phyloP scores from a whole-genome alignment of 2,888 invertebrate genomes.

The Pelosia muscerda region DNA sequence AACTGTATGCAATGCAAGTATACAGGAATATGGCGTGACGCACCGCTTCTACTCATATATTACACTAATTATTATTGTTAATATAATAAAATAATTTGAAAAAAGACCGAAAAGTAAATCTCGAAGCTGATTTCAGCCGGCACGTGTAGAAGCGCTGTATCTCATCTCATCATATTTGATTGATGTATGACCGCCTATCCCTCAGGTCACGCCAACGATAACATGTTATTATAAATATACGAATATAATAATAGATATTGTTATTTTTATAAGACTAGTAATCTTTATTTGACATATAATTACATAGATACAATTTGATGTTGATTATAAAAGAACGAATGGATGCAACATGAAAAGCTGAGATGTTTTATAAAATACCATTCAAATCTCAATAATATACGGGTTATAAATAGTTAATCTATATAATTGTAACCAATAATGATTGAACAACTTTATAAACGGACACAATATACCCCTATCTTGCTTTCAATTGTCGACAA shows the following conservation, averaged over 20 bases:
- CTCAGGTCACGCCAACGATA: conserved; percentile 63
- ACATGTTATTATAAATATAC: conserved; percentile 59
- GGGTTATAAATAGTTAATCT: conserved; percentile 14
- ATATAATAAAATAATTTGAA: conserved; percentile 52
- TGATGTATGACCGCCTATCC: conserved; percentile 60
- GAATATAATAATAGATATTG: conserved; percentile 41
- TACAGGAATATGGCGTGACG: conserved; percentile 76
- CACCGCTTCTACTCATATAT: conserved; percentile 64
- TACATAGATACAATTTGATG: not conserved
- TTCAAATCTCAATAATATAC: conserved; percentile 11
- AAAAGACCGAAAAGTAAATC: conserved; percentile 34
- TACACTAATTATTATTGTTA: conserved; percentile 54
- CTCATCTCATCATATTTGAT: conserved; percentile 63
- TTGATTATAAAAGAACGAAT: conserved; percentile 23
- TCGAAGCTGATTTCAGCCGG: conserved; percentile 19
- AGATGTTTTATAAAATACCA: conserved; percentile 8
- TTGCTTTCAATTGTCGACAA: conserved; percentile 38
- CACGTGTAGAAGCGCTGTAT: conserved; percentile 37
- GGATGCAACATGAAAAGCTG: not conserved
- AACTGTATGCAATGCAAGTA: conserved; percentile 58
- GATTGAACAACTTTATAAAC: conserved; percentile 34
- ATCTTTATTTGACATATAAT: conserved; percentile 27
- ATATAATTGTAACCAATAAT: conserved; percentile 24
- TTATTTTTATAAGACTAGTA: conserved; percentile 36
- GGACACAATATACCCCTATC: conserved; percentile 50